Base-by-base conservation (phyloP, 2,797 vertebrate species). In the Poecilia wingei region DNA sequence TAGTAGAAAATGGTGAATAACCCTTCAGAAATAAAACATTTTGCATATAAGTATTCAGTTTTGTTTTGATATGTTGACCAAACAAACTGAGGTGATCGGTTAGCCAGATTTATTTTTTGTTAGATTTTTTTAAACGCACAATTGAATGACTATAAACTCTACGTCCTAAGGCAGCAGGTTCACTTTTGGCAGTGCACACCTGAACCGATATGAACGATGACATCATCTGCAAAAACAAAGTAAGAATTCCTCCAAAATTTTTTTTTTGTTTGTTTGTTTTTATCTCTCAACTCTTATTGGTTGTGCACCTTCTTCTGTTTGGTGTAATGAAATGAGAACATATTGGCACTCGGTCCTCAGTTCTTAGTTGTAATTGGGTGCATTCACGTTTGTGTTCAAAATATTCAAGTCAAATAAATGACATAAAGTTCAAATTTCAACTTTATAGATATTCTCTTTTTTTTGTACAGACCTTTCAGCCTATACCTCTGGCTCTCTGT, bases 401-500 rank as follows among this genome's bases (percentile, higher is more conserved):
- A 57, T n/a, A 7, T 61, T 61, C 28, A 33, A 20, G 14, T 36
- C 9, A 36, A 36, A 64, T 36, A 36, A 64, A 64, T 61, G n/a
- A 14, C 20, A 47, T 16, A 10, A 55, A 57, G 79, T 80, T 64
- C 14, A 59, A 64, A 73, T 51, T 12, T 12, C 10, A 51, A 8
- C 47, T 31, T 49, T 49, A 41, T 81, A 86, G 18, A 69, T 22
- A 9, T 68, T 5, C 18, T 13, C 31, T 31, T 31, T 41, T 41
- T 57, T 68, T 41, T 1, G 33, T 25, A 68, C 8, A 25, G 16
- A 69, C 10, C 36, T 18, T 66, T 66, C 39, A 43, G 22, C 25
- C 41, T 70, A 61, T 3, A 33, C 6, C 41, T 72, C 43, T 79
- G 74, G 79, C 39, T 84, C 41, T 4, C 70, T 83, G 82, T 89